A percentile compares a stretch with the other conserved stretches of the same genome.
phyloP scores from a whole-genome alignment of 2,797 vertebrate genomes.

The Enteromius trimaculatus region DNA sequence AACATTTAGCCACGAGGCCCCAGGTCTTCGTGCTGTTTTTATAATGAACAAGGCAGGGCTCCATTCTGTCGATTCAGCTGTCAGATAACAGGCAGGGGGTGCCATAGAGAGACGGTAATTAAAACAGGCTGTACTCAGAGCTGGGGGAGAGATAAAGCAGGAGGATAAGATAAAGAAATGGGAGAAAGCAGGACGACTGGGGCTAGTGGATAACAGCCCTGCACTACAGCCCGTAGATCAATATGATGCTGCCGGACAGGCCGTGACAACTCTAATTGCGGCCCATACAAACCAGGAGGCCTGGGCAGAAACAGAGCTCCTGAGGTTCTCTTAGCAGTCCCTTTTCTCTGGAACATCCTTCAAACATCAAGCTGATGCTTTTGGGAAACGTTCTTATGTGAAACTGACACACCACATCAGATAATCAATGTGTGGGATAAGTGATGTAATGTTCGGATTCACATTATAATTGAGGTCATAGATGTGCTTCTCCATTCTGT shows the following conservation, averaged over 20 bases:
- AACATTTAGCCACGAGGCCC: constrained; percentile 21
- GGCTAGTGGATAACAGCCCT: constrained; percentile 49
- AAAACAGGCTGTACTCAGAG: constrained; percentile 54
- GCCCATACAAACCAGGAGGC: constrained; percentile 48
- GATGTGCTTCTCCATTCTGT: constrained; percentile 18
- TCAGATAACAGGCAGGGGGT: constrained; percentile 62
- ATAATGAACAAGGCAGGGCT: constrained; percentile 56
- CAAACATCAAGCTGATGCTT: constrained; percentile 26
- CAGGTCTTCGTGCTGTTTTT: constrained; percentile 48
- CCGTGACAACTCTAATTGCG: constrained; percentile 62
- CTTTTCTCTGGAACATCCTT: constrained; percentile 13
- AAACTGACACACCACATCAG: constrained; percentile 12
- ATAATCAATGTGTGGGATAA: constrained; percentile 23
- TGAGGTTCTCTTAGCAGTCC: constrained; percentile 39
- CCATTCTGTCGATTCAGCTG: constrained; percentile 61
- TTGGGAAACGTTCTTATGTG: constrained; percentile 19
- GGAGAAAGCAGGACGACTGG: constrained; percentile 26
- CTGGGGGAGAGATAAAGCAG: constrained; percentile 53
- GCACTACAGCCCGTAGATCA: constrained; percentile 50
- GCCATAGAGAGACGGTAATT: constrained; percentile 60
- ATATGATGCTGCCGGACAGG: constrained; percentile 55
- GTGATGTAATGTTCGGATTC: constrained; percentile 3
- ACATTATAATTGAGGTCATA: constrained; percentile 20
- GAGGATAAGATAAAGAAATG: constrained; percentile 50
- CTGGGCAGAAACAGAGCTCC: constrained; percentile 41